phyloP scores from a whole-genome alignment of 2,113 vertebrate genomes.

The Macrotis lagotis region DNA sequence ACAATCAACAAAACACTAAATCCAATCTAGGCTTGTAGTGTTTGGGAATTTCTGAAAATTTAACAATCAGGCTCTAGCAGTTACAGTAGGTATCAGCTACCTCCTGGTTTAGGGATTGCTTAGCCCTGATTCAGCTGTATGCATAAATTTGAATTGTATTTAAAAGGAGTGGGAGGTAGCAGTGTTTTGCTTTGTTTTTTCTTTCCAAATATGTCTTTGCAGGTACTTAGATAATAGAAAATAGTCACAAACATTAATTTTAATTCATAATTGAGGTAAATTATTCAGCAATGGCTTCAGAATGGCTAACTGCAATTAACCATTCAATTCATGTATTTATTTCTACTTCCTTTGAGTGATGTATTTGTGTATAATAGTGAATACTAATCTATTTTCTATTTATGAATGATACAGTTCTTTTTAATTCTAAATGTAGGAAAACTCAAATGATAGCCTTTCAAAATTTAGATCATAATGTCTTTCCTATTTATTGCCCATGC shows the following conservation, averaged over 20 bases:
- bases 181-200: not conserved
- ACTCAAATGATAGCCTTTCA: constrained; percentile 39
- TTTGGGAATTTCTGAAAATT: not conserved
- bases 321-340: constrained; percentile 12
- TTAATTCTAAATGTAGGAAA: not conserved
- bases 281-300: not conserved
- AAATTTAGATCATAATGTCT: constrained; percentile 19
- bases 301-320: not conserved
- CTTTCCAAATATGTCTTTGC: not conserved
- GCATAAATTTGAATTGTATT: constrained; percentile 22
- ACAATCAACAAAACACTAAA: not conserved
- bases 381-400: constrained; percentile 11
- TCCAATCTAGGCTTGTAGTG: not conserved
- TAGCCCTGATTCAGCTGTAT: constrained; percentile 14
- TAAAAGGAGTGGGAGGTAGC: not conserved
- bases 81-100: not conserved
- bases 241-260: not conserved
- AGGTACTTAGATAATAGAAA: constrained; percentile 19
- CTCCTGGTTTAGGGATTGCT: not conserved
- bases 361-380: not conserved
- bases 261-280: constrained; percentile 6
- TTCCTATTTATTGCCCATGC: constrained; percentile 4
- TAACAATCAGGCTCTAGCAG: not conserved
- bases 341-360: not conserved
- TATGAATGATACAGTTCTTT: not conserved